phyloP scores from a whole-genome alignment of 1,140 invertebrate genomes.

The Maniola jurtina region DNA sequence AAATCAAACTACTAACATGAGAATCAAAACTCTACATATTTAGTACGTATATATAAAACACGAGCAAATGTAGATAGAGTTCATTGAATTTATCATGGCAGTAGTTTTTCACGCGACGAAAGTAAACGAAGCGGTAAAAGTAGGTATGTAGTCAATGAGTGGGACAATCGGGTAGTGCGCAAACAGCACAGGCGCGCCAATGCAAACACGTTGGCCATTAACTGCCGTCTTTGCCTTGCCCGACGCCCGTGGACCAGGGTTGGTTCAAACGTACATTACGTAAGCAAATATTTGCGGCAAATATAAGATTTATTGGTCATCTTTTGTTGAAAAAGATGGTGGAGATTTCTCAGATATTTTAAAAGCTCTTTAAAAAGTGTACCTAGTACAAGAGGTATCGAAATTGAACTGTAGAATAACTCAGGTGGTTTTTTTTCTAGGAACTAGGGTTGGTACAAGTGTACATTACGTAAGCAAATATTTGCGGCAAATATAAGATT shows the following conservation, averaged over 20 bases:
- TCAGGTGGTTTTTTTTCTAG: too few relatives aligned
- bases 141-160: constrained; percentile 1
- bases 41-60: too few relatives aligned
- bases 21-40: too few relatives aligned
- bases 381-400: too few relatives aligned
- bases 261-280: constrained; percentile 10
- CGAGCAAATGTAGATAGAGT: too few relatives aligned
- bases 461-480: constrained; percentile 4
- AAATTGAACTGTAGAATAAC: too few relatives aligned
- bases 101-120: neutral
- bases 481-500: constrained; percentile 1
- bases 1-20: too few relatives aligned
- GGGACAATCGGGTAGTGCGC: constrained; percentile 15
- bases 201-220: constrained; percentile 13
- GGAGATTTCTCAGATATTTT: neutral
- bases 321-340: neutral
- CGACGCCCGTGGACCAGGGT: neutral
- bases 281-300: constrained; percentile 4
- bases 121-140: neutral
- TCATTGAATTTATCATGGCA: too few relatives aligned
- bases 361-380: neutral
- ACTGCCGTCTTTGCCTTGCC: constrained; percentile 11
- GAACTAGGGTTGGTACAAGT: constrained; percentile 6
- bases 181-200: constrained; percentile 18
- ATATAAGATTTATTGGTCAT: constrained; percentile 4